These are phyloP conservation scores for Pachypsylla venusta DNA, from an alignment of 1,140 invertebrate genomes.

Conservation along the genomic window DNA sequence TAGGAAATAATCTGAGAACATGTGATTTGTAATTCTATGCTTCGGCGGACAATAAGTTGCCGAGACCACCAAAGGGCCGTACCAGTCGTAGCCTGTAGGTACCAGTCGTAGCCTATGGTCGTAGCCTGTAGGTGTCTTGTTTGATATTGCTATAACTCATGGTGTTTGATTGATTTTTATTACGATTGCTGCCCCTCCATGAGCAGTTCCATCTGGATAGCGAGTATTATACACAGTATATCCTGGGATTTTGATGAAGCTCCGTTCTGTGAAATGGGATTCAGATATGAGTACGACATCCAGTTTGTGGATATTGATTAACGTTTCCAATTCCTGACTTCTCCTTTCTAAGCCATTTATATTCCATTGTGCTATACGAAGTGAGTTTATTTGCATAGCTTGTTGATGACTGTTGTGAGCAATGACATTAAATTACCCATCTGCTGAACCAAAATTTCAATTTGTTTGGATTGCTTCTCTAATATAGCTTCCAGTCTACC, in stretches of 20 bases:
- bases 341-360: neutral
- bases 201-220: too few species aligned
- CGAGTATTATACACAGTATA: neutral
- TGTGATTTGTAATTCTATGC: slow-evolving; percentile 21
- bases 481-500: neutral
- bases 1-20: slow-evolving; percentile 26
- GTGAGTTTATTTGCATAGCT: neutral
- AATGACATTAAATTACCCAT: neutral
- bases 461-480: neutral
- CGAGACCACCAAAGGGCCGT: too few species aligned
- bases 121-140: too few species aligned
- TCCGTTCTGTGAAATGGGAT: neutral
- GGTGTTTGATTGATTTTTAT: too few species aligned
- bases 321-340: neutral
- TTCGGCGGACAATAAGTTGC: slow-evolving; percentile 17
- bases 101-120: too few species aligned
- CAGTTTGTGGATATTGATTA: neutral
- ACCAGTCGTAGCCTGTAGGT: too few species aligned
- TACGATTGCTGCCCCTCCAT: too few species aligned
- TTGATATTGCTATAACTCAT: too few species aligned
- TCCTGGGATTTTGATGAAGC: neutral
- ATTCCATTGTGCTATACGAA: neutral
- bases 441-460: neutral
- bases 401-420: neutral
- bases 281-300: neutral